These are phyloP conservation scores for Ricordea florida DNA, from an alignment of 92 coral and sea anemone species.

Conservation along the genomic window DNA sequence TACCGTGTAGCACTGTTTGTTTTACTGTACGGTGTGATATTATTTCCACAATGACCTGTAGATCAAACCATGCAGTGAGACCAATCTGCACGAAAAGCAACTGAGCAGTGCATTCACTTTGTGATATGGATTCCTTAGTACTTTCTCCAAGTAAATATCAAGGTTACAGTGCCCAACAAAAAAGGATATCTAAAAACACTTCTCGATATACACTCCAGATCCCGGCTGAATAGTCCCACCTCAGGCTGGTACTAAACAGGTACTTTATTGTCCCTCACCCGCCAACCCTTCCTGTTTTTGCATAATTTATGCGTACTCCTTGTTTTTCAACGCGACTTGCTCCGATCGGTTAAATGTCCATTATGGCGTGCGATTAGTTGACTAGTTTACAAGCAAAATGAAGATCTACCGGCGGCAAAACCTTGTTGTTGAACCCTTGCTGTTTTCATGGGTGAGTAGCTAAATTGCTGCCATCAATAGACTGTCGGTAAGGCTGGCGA, in stretches of 20 bases:
- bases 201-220: neutral
- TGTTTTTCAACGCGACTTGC: constrained; percentile 17
- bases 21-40: no score
- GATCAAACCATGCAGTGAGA: no score
- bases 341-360: neutral
- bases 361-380: constrained; percentile 8
- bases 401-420: constrained; percentile 10
- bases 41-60: no score
- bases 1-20: no score
- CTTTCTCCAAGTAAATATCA: no score
- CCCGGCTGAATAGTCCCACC: neutral
- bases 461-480: neutral
- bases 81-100: no score
- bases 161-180: no score
- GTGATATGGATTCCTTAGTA: no score
- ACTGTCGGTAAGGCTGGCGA: neutral
- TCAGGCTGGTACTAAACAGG: constrained; percentile 23
- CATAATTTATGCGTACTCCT: constrained; percentile 19
- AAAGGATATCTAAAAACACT: no score
- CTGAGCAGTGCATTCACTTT: no score
- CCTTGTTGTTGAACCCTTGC: neutral
- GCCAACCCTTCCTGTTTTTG: constrained; percentile 20
- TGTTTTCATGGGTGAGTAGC: neutral
- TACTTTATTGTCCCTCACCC: constrained; percentile 27
- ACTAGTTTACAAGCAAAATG: constrained; percentile 18